Percentiles rank a stretch among this genome's conserved stretches.
Conservation (phyloP, 1,140 invertebrate genomes). For the Sminthurinus signatus region DNA sequence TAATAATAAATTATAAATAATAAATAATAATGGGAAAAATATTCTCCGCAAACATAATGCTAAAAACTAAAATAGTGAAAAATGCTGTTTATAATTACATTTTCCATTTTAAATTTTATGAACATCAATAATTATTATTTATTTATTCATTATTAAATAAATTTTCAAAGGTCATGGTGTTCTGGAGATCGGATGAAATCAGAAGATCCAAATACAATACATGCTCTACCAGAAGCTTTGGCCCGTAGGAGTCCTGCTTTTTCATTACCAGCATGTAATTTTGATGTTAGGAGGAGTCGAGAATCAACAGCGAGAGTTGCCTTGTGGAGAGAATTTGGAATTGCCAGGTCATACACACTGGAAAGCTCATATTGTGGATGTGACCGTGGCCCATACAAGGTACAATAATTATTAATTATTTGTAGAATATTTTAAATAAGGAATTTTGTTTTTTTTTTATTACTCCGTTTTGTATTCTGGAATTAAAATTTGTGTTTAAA, state of each 20-base stretch:
- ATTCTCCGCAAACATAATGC: too few relatives aligned
- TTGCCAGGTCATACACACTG: constrained; percentile 72
- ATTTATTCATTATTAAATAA: too few relatives aligned
- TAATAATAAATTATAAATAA: too few relatives aligned
- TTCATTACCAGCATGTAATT: constrained; percentile 66
- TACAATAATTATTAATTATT: neutral
- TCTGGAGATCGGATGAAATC: constrained; percentile 45
- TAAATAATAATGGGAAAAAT: too few relatives aligned
- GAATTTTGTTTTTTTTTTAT: neutral
- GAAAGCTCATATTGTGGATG: constrained; percentile 82
- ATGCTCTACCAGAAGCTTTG: constrained; percentile 59
- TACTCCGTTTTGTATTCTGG: neutral
- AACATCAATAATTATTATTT: neutral
- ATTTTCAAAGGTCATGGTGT: constrained; percentile 14
- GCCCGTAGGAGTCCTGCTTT: constrained; percentile 63
- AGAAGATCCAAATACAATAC: constrained; percentile 46
- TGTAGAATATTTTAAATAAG: neutral
- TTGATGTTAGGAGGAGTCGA: constrained; percentile 66
- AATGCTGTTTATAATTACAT: neutral
- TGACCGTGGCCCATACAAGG: constrained; percentile 48
- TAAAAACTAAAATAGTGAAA: neutral
- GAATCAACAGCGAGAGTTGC: constrained; percentile 78
- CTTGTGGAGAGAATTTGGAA: constrained; percentile 73
- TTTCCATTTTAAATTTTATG: neutral
- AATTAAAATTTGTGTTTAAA: neutral